A percentile compares a stretch with the other conserved stretches of the same genome.
phyloP scores from a whole-genome alignment of 2,797 vertebrate genomes.

The Pseudochirops corinnae region DNA sequence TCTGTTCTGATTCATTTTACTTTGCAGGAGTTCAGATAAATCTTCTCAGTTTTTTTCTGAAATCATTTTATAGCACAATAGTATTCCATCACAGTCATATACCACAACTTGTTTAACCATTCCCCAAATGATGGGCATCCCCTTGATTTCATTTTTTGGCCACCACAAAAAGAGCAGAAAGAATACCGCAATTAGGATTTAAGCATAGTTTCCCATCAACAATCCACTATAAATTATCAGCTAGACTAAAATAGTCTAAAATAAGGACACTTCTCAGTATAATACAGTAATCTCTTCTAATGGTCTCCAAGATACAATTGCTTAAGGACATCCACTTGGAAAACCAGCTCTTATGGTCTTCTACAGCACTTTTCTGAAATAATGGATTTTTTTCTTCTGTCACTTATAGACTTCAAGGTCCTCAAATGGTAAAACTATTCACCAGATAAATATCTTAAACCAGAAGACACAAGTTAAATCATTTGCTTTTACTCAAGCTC shows the following conservation, averaged over 20 bases:
- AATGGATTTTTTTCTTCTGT: neutral
- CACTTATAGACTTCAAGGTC: neutral
- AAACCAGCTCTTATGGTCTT: neutral
- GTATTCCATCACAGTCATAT: neutral
- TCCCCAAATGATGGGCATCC: neutral
- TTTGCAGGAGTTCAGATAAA: neutral
- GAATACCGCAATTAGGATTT: neutral
- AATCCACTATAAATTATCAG: constrained; percentile 38
- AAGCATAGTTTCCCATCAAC: neutral
- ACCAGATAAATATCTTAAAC: neutral
- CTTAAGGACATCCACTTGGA: constrained; percentile 36
- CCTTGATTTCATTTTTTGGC: neutral
- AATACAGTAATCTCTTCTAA: constrained; percentile 8
- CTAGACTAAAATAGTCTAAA: constrained; percentile 18
- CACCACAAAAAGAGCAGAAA: neutral
- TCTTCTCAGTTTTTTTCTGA: neutral
- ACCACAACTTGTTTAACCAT: neutral
- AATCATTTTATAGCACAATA: neutral
- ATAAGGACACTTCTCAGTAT: constrained; percentile 43
- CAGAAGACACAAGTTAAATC: neutral
- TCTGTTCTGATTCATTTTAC: neutral
- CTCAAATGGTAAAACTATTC: neutral
- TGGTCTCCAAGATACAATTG: constrained; percentile 24
- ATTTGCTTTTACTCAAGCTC: neutral
- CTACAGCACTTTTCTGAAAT: neutral